Base-by-base conservation (phyloP, 2,888 invertebrate species). In the Stenodema calcarata region DNA sequence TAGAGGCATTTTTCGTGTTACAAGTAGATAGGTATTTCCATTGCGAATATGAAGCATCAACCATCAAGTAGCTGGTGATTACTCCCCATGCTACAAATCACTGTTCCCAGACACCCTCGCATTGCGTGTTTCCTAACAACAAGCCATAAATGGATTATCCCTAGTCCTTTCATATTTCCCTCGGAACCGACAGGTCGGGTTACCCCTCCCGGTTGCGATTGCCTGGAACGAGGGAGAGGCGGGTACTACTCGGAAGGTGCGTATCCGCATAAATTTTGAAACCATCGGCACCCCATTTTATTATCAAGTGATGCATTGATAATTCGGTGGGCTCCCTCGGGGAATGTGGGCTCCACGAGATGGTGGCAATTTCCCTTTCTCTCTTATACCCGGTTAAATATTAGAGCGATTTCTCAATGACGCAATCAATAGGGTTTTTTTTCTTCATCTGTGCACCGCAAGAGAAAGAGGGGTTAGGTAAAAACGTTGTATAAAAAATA, bases 291-390 rank as follows among this genome's bases (percentile, higher is more conserved):
- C 80, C 80, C 80, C 80, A 80, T 80, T 80, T 80, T 80, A 80
- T 80, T 80, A 80, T 80, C 50, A 80, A 80, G 80, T 54, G 80
- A 80, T 80, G 80, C 80, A 80, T 80, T 80, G 80, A 80, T 80
- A 80, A 80, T 80, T 80, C 54, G 80, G 80, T 54, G 80, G 50
- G 11, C 50, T 54, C 80, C 80, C 78, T 12, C 54, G 80, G 80
- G 54, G 80, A 80, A 80, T 80, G 80, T 50, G 80, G 80, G 80
- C 35, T 78, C 44, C 54, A 18, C 28, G 80, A 79, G 79, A 80
- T 80, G 80, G 54, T 18, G 54, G 83, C 83, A 83, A 47, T 83
- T 78, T 42, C 70, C 83, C 28, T 23, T 83, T 23, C 44, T 83
- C 44, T 70, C 69, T 83, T 54, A 62, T 81, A 62, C 62, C 70